Evolutionary conservation across 2,797 vertebrate species (phyloP).

Genomic region (Euthynnus affinis): DNA sequence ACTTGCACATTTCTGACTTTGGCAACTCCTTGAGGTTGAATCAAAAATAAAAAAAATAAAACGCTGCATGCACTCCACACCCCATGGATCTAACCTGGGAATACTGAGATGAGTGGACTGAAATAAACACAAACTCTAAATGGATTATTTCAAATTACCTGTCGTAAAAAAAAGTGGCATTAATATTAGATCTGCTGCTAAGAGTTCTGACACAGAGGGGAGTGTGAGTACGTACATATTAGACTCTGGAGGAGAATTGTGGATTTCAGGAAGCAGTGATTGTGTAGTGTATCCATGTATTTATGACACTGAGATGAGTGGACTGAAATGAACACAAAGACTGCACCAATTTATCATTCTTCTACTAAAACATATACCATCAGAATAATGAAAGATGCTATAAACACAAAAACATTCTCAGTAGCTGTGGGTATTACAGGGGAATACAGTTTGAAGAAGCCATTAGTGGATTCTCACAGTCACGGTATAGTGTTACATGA

Average conservation of each 20-base stretch:
- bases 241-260: constrained; percentile 13
- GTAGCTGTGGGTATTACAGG: constrained; percentile 19
- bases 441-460: constrained; percentile 12
- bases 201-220: constrained; percentile 26
- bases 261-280: constrained; percentile 8
- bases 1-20: background rate
- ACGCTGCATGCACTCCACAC: background rate
- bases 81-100: background rate
- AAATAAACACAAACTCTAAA: no score
- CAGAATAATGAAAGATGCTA: no score
- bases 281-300: constrained; percentile 9
- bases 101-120: no score
- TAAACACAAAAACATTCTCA: background rate
- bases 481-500: constrained; percentile 30
- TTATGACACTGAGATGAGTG: background rate
- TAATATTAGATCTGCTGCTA: constrained; percentile 54
- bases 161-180: constrained; percentile 69
- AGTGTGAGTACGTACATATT: constrained; percentile 26
- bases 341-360: background rate
- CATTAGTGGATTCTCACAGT: constrained; percentile 13
- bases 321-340: constrained; percentile 1
- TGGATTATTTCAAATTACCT: constrained; percentile 77
- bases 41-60: background rate
- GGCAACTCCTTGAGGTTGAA: background rate
- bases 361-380: background rate